These are phyloP conservation scores for Pterophyllum scalare DNA, from an alignment of 2,113 vertebrate species.

Conservation along the genomic window DNA sequence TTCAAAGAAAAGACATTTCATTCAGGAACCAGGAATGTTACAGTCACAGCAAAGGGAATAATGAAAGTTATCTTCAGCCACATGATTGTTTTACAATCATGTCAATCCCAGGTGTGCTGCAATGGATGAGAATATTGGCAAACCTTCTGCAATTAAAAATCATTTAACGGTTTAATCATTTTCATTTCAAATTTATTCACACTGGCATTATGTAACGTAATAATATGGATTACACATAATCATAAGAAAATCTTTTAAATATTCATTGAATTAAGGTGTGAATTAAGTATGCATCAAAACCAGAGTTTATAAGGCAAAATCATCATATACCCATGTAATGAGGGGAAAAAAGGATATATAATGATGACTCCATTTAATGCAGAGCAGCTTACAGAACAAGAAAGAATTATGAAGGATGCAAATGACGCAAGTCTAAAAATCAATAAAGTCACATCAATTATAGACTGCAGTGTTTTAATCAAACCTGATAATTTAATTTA, in stretches of 20 bases:
- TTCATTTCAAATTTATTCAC: constrained; percentile 20
- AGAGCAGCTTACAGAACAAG: not conserved
- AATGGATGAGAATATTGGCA: not conserved
- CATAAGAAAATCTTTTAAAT: constrained; percentile 14
- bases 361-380: not conserved
- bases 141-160: not conserved
- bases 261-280: not conserved
- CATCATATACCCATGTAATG: not conserved
- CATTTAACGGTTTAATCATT: not conserved
- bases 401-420: not conserved
- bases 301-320: not conserved
- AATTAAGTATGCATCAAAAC: not conserved
- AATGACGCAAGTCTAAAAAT: too few relatives aligned
- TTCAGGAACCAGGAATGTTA: not conserved
- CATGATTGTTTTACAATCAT: not conserved
- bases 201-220: not conserved
- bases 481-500: constrained; percentile 1
- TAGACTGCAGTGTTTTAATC: not conserved
- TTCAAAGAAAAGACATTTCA: not conserved
- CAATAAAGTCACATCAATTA: not conserved
- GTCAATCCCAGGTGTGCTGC: not conserved
- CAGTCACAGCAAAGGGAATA: not conserved
- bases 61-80: not conserved
- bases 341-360: not conserved
- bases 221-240: constrained; percentile 17